Evolutionary conservation across 2,888 invertebrate species (phyloP).

Genomic region (Pharmacophagus antenor): DNA sequence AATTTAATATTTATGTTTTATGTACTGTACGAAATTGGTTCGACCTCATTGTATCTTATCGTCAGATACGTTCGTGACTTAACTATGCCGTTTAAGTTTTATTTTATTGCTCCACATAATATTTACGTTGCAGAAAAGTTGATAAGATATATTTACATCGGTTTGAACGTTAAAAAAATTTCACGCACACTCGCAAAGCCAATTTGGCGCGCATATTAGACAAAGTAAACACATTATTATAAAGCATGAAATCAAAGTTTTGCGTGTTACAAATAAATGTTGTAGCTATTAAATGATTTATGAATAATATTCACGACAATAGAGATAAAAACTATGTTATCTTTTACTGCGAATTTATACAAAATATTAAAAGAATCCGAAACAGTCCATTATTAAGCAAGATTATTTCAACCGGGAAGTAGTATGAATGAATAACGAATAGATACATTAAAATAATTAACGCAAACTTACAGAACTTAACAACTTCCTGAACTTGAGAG

Average conservation of each 20-base stretch:
- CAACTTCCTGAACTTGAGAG: slow-evolving; percentile 17
- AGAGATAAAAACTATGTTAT: not conserved
- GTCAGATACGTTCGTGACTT: slow-evolving; percentile 8
- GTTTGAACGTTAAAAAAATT: not conserved
- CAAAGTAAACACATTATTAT: not conserved
- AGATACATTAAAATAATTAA: not conserved
- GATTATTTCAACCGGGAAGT: not conserved
- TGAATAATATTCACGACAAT: not conserved
- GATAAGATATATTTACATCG: not conserved
- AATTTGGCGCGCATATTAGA: not conserved
- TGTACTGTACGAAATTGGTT: no score
- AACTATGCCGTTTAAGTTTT: slow-evolving; percentile 6
- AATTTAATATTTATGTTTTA: not conserved
- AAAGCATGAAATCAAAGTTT: not conserved
- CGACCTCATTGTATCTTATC: not conserved
- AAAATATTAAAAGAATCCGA: not conserved
- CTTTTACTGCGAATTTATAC: not conserved
- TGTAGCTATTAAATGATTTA: not conserved
- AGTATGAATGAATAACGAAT: slow-evolving; percentile 1
- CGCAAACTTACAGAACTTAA: not conserved
- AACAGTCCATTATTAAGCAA: not conserved
- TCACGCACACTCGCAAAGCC: not conserved
- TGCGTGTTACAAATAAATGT: not conserved
- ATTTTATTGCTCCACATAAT: slow-evolving; percentile 4
- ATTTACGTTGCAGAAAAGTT: slow-evolving; percentile 2